Conservation (phyloP, 2,113 vertebrate genomes). For the Notarius lentiginosus region DNA sequence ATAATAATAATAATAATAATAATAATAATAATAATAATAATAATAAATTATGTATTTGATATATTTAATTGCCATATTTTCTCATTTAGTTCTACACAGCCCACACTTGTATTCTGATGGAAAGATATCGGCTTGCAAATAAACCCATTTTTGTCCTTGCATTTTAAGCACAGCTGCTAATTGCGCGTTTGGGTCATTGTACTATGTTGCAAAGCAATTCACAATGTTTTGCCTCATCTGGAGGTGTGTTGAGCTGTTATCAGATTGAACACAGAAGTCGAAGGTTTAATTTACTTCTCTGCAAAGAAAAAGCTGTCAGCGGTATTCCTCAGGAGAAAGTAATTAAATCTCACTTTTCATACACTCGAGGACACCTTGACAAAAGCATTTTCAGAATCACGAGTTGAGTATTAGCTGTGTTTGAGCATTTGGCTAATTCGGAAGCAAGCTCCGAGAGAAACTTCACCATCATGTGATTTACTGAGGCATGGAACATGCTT, state of each 20-base stretch:
- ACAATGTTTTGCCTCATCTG: background rate
- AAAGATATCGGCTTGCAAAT: conserved; percentile 13
- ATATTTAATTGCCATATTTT: background rate
- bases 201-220: background rate
- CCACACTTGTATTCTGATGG: background rate
- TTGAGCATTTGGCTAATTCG: background rate
- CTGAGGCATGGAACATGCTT: conserved; percentile 22
- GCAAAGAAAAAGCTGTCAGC: conserved; percentile 6
- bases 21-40: no score
- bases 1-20: no score
- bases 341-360: conserved; percentile 44
- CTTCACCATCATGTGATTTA: conserved; percentile 42
- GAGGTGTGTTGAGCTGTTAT: conserved; percentile 32
- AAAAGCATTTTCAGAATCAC: conserved; percentile 18
- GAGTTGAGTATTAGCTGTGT: background rate
- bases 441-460: conserved; percentile 10
- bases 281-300: conserved; percentile 45
- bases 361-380: conserved; percentile 17
- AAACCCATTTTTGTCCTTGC: conserved; percentile 21
- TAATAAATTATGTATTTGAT: background rate
- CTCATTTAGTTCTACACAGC: background rate
- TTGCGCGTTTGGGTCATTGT: conserved; percentile 13
- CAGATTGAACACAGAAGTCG: conserved; percentile 42
- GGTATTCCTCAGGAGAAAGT: conserved; percentile 28
- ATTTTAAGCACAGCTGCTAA: conserved; percentile 27